Conservation (phyloP, 2,888 invertebrate genomes). For the Marronus borbonicus region DNA sequence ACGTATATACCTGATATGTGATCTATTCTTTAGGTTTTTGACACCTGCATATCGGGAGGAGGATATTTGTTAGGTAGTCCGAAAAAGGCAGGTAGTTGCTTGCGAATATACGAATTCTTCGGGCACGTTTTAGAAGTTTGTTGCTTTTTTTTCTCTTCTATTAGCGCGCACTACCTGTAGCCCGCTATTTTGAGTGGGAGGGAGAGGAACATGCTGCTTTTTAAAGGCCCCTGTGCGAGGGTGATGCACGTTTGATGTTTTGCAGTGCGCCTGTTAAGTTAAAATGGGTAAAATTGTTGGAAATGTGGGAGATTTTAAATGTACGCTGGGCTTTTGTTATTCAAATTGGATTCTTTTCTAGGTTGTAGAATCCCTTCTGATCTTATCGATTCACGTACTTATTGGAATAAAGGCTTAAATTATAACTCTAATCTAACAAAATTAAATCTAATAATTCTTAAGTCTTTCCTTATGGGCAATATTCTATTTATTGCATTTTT, state of each 20-base stretch:
- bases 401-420: too few relatives aligned
- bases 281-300: neutral
- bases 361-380: too few relatives aligned
- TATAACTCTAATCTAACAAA: too few relatives aligned
- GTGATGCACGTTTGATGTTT: neutral
- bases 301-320: too few relatives aligned
- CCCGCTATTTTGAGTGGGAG: neutral
- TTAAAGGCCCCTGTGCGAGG: neutral
- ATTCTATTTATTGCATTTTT: too few relatives aligned
- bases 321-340: too few relatives aligned
- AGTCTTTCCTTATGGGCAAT: too few relatives aligned
- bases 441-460: too few relatives aligned
- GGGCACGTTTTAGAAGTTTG: slow-evolving; percentile 48
- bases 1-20: slow-evolving; percentile 60
- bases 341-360: too few relatives aligned
- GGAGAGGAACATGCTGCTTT: neutral
- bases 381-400: too few relatives aligned
- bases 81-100: slow-evolving; percentile 62
- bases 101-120: slow-evolving; percentile 52
- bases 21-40: slow-evolving; percentile 62
- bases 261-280: neutral
- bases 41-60: slow-evolving; percentile 63
- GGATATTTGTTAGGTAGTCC: slow-evolving; percentile 51
- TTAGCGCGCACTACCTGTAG: slow-evolving; percentile 12
- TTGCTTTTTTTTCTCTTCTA: slow-evolving; percentile 36